These are phyloP conservation scores for Griposia aprilina DNA, from an alignment of 2,888 invertebrate genomes.

Conservation along the genomic window DNA sequence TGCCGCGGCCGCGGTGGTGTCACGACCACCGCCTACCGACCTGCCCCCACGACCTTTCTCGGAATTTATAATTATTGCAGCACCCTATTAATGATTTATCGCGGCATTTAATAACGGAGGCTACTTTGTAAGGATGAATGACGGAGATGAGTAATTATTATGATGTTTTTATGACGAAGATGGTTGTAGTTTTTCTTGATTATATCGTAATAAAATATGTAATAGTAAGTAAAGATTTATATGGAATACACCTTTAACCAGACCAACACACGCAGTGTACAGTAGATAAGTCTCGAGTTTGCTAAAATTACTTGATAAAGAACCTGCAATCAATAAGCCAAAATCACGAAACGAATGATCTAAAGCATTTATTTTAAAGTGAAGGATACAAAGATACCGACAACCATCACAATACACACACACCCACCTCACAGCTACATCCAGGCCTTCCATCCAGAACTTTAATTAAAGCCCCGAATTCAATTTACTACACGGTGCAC, in stretches of 20 bases:
- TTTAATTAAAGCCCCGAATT: constrained; percentile 22
- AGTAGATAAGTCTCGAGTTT: no score
- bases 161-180: constrained; percentile 31
- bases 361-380: background rate
- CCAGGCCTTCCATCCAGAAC: background rate
- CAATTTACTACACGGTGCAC: constrained; percentile 18
- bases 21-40: constrained; percentile 65
- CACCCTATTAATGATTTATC: constrained; percentile 66
- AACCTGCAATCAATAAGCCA: background rate
- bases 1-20: no score
- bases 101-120: constrained; percentile 37
- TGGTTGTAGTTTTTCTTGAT: background rate
- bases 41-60: constrained; percentile 64
- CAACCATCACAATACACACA: no score
- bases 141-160: constrained; percentile 33
- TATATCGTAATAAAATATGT: background rate
- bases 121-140: constrained; percentile 47
- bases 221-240: background rate
- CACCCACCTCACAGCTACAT: no score
- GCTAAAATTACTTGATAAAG: background rate
- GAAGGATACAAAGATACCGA: background rate
- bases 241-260: no score
- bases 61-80: constrained; percentile 65
- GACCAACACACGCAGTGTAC: no score
- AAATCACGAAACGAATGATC: background rate